Base-by-base conservation (phyloP, 2,797 vertebrate genomes). In the Semotilus atromaculatus region DNA sequence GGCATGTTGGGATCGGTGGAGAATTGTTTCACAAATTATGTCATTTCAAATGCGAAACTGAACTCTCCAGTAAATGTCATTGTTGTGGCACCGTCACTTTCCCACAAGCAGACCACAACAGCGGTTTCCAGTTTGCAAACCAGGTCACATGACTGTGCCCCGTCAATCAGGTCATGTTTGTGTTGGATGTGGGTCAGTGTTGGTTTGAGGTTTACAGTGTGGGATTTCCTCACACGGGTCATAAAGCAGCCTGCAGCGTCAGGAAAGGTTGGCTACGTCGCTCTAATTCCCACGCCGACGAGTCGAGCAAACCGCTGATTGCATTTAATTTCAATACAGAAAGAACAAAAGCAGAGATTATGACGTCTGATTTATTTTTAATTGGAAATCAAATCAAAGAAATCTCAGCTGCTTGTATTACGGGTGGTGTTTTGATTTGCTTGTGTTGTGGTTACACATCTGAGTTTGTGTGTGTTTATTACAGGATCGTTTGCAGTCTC, bases 401-500 rank as follows among this genome's bases (percentile, higher is more conserved):
- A 13, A 78, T 13, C n/a, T 29, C 38, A 3, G 31, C 71, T 10
- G 26, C 23, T 53, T 75, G 71, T n/a, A 2, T 51, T 7, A 7
- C 5, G 4, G 36, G 6, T 8, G 23, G 26, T 58, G 48, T 7
- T 38, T 64, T 34, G 1, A 14, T 81, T 9, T 0, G 43, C 11
- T 18, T 1, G 4, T 45, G 58, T 43, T 80, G 29, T 67, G 43
- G 10, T 72, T 48, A 7, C 19, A 1, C 10, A 34, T 34, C 29
- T 70, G 67, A 16, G 29, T 23, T 73, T 64, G 26, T 84, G 21
- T 29, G 23, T 38, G 10, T 75, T n/a, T 14, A 18, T 60, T 11
- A 19, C 29, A 99, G 98, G 98, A 99, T 92, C 96, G 97, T 86
- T 93, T 99, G 87, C 92, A 98, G 83, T 99, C 97, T 5, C 92